A percentile compares a stretch with the other conserved stretches of the same genome.
Conservation (phyloP, 2,888 invertebrate genomes). For the Invenusta paracnida region DNA sequence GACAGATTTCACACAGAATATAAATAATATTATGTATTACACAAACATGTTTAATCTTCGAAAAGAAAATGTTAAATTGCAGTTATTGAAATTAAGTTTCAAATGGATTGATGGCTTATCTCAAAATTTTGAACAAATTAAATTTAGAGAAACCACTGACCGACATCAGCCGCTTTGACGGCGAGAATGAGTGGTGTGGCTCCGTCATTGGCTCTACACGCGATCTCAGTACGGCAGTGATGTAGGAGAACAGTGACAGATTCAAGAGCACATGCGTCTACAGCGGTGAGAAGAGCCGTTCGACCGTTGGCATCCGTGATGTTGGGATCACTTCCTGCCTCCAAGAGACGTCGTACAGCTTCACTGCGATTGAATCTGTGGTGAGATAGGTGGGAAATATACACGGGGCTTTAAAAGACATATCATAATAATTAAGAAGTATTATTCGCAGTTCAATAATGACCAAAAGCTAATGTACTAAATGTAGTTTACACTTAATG, state of each 20-base stretch:
- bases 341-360: slow-evolving; percentile 27
- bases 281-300: slow-evolving; percentile 37
- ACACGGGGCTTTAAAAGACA: too few species aligned
- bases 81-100: too few species aligned
- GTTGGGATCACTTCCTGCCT: slow-evolving; percentile 39
- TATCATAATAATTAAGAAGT: neutral
- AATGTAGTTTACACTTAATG: too few species aligned
- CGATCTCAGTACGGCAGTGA: slow-evolving; percentile 6
- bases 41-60: neutral
- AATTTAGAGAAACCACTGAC: too few species aligned
- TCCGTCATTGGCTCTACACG: slow-evolving; percentile 30
- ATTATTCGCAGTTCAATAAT: too few species aligned
- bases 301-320: slow-evolving; percentile 35
- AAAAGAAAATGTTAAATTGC: neutral
- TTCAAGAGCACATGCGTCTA: slow-evolving; percentile 37
- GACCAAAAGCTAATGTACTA: too few species aligned
- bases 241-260: slow-evolving; percentile 36
- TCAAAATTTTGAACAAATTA: too few species aligned
- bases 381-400: neutral
- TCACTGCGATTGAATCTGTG: slow-evolving; percentile 38
- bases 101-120: too few species aligned
- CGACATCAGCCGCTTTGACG: slow-evolving; percentile 38
- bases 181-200: slow-evolving; percentile 41
- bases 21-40: too few species aligned
- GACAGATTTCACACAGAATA: too few species aligned